Conservation (phyloP, 2,888 invertebrate genomes). For the Tolmerus cingulatus region DNA sequence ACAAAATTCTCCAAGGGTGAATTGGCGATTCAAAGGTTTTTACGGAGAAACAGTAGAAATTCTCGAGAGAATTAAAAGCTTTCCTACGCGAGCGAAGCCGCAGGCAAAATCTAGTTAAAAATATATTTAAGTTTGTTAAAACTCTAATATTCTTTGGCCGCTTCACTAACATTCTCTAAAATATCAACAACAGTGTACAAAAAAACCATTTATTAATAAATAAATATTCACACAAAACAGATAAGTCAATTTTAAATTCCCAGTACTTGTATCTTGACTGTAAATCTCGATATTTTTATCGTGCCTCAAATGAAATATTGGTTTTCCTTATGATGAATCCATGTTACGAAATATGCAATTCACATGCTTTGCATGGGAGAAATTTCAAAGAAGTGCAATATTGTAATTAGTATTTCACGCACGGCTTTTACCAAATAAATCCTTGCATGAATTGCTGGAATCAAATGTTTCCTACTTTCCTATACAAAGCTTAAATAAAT, state of each 20-base stretch:
- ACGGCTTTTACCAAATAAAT: slow-evolving; percentile 74
- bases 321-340: no score
- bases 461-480: slow-evolving; percentile 73
- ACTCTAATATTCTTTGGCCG: no score
- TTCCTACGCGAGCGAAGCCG: no score
- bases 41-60: no score
- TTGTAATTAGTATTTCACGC: slow-evolving; percentile 71
- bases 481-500: slow-evolving; percentile 55
- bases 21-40: no score
- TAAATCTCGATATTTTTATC: no score
- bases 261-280: no score
- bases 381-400: slow-evolving; percentile 72
- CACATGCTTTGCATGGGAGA: slow-evolving; percentile 63
- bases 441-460: slow-evolving; percentile 73
- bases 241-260: no score
- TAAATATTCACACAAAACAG: not conserved
- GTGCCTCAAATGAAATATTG: no score
- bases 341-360: not conserved
- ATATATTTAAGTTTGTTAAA: not conserved
- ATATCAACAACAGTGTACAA: not conserved
- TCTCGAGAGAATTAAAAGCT: no score
- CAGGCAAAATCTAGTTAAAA: no score
- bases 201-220: not conserved
- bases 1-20: no score
- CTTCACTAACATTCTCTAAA: not conserved